phyloP scores from a whole-genome alignment of 1,140 invertebrate genomes.

The Drosophila nigrodunni region DNA sequence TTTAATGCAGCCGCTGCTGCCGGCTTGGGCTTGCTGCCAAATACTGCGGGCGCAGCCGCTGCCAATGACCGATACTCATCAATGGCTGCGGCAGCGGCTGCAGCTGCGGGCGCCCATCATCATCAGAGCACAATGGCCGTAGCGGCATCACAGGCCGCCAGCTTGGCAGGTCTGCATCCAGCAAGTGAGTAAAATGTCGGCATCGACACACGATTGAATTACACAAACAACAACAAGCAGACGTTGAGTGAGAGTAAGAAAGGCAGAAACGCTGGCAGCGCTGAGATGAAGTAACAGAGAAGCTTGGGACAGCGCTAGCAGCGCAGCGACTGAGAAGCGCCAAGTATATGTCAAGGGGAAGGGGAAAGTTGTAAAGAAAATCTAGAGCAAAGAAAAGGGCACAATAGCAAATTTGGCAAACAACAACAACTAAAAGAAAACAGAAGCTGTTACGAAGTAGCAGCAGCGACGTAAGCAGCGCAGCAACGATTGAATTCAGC shows the following conservation, averaged over 20 bases:
- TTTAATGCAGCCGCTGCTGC: constrained; percentile 85
- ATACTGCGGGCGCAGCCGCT: constrained; percentile 64
- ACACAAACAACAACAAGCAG: background rate
- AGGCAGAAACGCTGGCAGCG: background rate
- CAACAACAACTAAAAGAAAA: background rate
- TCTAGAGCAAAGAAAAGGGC: too few relatives aligned
- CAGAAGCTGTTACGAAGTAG: background rate
- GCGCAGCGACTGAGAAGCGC: background rate
- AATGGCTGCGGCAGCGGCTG: constrained; percentile 83
- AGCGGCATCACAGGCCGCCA: constrained; percentile 92
- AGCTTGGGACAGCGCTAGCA: background rate
- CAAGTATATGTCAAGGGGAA: background rate
- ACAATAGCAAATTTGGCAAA: too few relatives aligned
- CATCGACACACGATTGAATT: constrained; percentile 39
- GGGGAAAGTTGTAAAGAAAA: too few relatives aligned
- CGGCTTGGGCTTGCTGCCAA: constrained; percentile 84
- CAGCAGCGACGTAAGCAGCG: background rate
- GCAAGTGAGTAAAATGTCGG: constrained; percentile 87
- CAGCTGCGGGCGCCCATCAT: constrained; percentile 86
- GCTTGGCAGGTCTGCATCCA: constrained; percentile 88
- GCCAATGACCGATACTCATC: constrained; percentile 79
- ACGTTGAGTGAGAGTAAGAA: background rate
- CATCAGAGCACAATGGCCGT: constrained; percentile 91
- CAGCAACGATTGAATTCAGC: constrained; percentile 5
- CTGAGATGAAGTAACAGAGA: background rate